Evolutionary conservation across 1,140 invertebrate species (phyloP).

Genomic region (Pachyrhynchus sulphureomaculatus): DNA sequence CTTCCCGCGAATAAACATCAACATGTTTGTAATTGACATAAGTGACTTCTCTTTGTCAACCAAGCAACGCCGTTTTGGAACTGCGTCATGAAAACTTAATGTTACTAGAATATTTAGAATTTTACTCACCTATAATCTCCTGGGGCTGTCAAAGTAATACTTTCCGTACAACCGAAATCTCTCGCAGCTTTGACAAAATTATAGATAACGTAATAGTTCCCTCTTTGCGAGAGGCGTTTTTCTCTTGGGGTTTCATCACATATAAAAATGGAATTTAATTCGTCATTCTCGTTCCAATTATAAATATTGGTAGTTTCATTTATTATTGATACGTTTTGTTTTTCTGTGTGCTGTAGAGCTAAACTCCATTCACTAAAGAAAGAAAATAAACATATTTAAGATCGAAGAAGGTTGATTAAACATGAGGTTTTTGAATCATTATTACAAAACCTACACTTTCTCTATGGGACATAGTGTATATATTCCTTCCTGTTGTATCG

Average conservation of each 20-base stretch:
- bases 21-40: no score
- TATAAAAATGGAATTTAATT: conserved; percentile 1
- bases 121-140: conserved; percentile 55
- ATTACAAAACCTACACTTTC: background rate
- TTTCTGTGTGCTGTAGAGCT: background rate
- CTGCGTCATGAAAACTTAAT: background rate
- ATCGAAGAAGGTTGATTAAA: background rate
- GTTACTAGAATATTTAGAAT: no score
- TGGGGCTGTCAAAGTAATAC: conserved; percentile 71
- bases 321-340: background rate
- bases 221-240: conserved; percentile 61
- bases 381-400: no score
- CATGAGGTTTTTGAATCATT: background rate
- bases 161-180: conserved; percentile 58
- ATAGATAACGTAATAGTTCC: conserved; percentile 82
- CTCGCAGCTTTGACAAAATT: conserved; percentile 72
- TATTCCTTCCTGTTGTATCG: no score
- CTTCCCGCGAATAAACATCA: no score
- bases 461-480: no score
- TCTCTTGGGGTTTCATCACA: conserved; percentile 14
- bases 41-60: no score
- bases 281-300: background rate
- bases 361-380: conserved; percentile 6
- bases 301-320: background rate
- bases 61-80: background rate